Conservation (phyloP, 2,113 vertebrate species). For the Apteryx owenii region DNA sequence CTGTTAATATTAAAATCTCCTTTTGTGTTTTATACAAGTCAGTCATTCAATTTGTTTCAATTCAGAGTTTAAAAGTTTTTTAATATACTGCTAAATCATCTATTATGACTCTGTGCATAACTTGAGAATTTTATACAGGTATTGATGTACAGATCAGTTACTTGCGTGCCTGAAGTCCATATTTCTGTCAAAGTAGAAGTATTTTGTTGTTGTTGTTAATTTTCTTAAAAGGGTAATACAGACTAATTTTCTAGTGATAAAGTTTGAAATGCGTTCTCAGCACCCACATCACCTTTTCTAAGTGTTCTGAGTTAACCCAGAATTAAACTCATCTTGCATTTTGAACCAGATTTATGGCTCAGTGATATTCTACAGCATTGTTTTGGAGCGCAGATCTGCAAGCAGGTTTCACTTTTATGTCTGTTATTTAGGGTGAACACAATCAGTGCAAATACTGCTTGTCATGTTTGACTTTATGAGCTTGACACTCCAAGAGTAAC, state of each 20-base stretch:
- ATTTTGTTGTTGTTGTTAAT: background rate
- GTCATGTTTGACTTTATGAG: background rate
- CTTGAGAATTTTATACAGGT: background rate
- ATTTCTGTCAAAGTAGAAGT: accelerated
- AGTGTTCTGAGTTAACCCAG: background rate
- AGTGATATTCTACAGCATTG: background rate
- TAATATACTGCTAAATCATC: background rate
- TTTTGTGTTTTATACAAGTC: background rate
- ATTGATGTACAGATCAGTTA: background rate
- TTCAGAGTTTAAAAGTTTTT: background rate
- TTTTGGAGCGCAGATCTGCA: background rate
- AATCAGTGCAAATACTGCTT: background rate
- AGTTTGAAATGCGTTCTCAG: background rate
- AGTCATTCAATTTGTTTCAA: background rate
- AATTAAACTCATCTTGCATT: background rate
- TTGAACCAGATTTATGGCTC: background rate
- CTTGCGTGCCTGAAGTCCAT: background rate
- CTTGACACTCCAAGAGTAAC: background rate
- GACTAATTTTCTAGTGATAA: background rate
- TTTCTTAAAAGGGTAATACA: background rate
- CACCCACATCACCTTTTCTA: accelerated
- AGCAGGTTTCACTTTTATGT: background rate
- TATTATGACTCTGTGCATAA: background rate
- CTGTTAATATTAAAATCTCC: background rate
- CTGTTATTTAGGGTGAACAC: background rate